Percentiles rank a stretch among this genome's conserved stretches.
These are phyloP conservation scores for Myotis davidii DNA, from an alignment of 2,113 vertebrate species.

Conservation along the genomic window DNA sequence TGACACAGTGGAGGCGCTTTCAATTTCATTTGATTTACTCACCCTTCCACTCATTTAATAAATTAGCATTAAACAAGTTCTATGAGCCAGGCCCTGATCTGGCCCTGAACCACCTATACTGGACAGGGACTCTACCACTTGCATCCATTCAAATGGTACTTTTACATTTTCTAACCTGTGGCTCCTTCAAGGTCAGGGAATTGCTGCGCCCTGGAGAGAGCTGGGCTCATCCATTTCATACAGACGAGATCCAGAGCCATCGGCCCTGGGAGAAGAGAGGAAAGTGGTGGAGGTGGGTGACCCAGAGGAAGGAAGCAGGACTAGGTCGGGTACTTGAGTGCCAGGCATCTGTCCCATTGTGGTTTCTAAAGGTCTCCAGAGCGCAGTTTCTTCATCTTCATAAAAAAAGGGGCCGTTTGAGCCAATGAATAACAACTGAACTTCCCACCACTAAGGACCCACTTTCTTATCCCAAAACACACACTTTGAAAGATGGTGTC, in stretches of 20 bases:
- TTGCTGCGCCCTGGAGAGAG: neutral
- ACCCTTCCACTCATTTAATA: neutral
- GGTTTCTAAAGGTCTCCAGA: neutral
- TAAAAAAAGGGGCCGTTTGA: neutral
- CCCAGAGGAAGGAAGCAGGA: no score
- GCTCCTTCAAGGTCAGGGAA: neutral
- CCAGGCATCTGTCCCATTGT: neutral
- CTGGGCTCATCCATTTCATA: neutral
- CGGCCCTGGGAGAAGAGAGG: neutral
- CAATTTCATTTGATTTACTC: neutral
- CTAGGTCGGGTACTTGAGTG: accelerated
- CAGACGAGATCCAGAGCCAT: neutral
- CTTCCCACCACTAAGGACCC: neutral
- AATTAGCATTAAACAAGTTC: neutral
- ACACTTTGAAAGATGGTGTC: neutral
- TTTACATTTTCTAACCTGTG: neutral
- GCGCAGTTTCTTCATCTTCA: neutral
- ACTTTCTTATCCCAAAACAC: neutral
- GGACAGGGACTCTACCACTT: neutral
- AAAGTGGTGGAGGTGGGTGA: neutral
- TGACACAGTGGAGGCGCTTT: neutral
- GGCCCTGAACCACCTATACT: neutral
- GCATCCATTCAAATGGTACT: neutral
- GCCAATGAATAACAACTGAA: neutral
- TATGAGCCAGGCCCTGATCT: neutral